Evolutionary conservation across 1,140 invertebrate species (phyloP).

Genomic region (Cyphomyrmex costatus): DNA sequence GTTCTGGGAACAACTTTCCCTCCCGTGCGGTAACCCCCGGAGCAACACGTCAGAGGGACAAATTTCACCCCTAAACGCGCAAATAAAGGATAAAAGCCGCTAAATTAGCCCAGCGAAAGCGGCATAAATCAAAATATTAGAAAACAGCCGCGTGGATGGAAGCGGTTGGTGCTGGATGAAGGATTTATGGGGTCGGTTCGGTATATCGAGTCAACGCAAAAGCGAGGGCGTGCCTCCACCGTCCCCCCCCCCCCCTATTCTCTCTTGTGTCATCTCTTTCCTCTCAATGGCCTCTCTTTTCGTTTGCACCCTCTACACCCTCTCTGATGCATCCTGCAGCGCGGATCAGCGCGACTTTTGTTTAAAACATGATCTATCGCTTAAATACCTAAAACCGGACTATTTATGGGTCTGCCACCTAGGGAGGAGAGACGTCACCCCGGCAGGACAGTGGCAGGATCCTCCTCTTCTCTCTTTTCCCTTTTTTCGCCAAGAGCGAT

Average conservation of each 20-base stretch:
- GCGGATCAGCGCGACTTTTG: conserved; percentile 83
- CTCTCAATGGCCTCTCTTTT: conserved; percentile 8
- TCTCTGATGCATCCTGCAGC: conserved; percentile 66
- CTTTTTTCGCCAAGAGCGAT: conserved; percentile 34
- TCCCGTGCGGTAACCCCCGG: conserved; percentile 2
- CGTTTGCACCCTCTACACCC: background rate
- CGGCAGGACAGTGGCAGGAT: conserved; percentile 24
- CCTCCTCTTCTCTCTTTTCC: conserved; percentile 37
- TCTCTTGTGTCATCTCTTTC: conserved; percentile 28
- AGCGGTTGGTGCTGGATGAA: conserved; percentile 78
- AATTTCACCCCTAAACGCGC: conserved; percentile 83
- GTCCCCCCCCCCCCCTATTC: conserved; percentile 29
- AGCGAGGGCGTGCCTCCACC: conserved; percentile 70
- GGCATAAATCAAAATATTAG: conserved; percentile 86
- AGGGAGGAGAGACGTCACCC: conserved; percentile 33
- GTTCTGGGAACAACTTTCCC: conserved; percentile 39
- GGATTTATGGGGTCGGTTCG: conserved; percentile 83
- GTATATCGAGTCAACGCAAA: conserved; percentile 70
- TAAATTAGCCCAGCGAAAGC: conserved; percentile 85
- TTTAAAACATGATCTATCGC: conserved; percentile 86
- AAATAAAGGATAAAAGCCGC: conserved; percentile 84
- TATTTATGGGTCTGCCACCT: conserved; percentile 81
- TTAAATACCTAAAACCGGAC: conserved; percentile 83
- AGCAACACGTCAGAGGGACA: conserved; percentile 70
- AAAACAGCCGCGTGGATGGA: conserved; percentile 79